Evolutionary conservation across 2,888 invertebrate genomes (phyloP).

Genomic region (Teleogryllus oceanicus): DNA sequence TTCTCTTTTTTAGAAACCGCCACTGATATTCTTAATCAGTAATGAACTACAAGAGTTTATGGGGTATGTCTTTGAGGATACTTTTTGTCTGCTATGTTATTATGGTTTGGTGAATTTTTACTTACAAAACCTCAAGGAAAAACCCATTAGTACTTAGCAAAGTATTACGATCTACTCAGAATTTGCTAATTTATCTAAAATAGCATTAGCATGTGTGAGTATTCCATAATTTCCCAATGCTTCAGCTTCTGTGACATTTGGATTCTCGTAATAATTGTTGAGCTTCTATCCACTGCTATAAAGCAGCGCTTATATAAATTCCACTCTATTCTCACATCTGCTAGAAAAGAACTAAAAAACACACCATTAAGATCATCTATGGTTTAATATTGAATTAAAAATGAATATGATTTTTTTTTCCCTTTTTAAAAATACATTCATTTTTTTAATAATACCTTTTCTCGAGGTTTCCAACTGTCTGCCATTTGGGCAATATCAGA

Average conservation of each 20-base stretch:
- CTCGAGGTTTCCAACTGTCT: conserved; percentile 62
- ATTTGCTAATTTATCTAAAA: conserved; percentile 40
- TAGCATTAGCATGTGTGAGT: conserved; percentile 44
- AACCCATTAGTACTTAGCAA: background rate
- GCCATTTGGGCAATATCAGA: conserved; percentile 65
- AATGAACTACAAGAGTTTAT: too few relatives aligned
- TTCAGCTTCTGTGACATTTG: conserved; percentile 60
- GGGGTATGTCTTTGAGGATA: too few relatives aligned
- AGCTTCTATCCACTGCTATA: conserved; percentile 51
- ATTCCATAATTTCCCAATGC: conserved; percentile 51
- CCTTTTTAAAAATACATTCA: too few relatives aligned
- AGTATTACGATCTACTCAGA: conserved; percentile 40
- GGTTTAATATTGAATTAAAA: background rate
- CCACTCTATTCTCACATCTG: conserved; percentile 61
- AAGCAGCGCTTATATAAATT: conserved; percentile 44
- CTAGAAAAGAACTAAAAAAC: conserved; percentile 57
- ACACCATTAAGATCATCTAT: background rate
- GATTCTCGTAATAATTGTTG: conserved; percentile 72
- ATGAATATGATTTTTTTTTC: background rate
- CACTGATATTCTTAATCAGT: too few relatives aligned
- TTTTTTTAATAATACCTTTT: conserved; percentile 49
- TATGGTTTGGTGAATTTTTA: too few relatives aligned
- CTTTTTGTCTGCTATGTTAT: too few relatives aligned
- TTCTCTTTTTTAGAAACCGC: too few relatives aligned
- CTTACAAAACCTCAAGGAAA: too few relatives aligned